Evolutionary conservation across 2,888 invertebrate genomes (phyloP).

Genomic region (Vanessa cardui): DNA sequence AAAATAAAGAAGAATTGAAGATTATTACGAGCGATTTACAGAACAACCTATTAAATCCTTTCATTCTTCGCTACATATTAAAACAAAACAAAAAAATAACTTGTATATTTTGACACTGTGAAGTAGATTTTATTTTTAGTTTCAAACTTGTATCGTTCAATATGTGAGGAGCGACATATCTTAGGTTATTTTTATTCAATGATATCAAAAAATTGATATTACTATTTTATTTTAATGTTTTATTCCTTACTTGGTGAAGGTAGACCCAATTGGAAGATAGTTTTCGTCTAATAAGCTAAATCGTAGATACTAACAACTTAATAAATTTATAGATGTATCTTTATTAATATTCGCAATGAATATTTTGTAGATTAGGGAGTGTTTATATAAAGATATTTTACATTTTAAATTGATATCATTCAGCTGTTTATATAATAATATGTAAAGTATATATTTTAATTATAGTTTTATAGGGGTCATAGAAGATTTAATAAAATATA

Average conservation of each 20-base stretch:
- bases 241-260: conserved; percentile 61
- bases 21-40: conserved; percentile 6
- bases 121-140: conserved; percentile 34
- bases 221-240: conserved; percentile 28
- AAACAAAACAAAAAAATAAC: conserved; percentile 1
- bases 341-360: conserved; percentile 47
- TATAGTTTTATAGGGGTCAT: conserved; percentile 39
- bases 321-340: conserved; percentile 51
- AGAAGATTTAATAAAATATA: conserved; percentile 28
- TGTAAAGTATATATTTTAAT: conserved; percentile 61
- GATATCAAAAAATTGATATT: conserved; percentile 32
- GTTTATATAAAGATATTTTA: conserved; percentile 37
- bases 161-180: conserved; percentile 31
- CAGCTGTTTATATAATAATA: conserved; percentile 36
- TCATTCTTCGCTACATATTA: conserved; percentile 7
- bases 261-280: conserved; percentile 50
- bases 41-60: conserved; percentile 10
- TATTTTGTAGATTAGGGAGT: conserved; percentile 40
- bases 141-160: conserved; percentile 33
- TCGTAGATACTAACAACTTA: conserved; percentile 34
- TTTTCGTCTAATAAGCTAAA: conserved; percentile 31
- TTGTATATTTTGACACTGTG: conserved; percentile 32
- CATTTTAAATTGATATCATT: conserved; percentile 24
- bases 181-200: conserved; percentile 32
- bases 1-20: conserved; percentile 24